Conservation (phyloP, 2,888 invertebrate genomes). For the Epistrophe eligans region DNA sequence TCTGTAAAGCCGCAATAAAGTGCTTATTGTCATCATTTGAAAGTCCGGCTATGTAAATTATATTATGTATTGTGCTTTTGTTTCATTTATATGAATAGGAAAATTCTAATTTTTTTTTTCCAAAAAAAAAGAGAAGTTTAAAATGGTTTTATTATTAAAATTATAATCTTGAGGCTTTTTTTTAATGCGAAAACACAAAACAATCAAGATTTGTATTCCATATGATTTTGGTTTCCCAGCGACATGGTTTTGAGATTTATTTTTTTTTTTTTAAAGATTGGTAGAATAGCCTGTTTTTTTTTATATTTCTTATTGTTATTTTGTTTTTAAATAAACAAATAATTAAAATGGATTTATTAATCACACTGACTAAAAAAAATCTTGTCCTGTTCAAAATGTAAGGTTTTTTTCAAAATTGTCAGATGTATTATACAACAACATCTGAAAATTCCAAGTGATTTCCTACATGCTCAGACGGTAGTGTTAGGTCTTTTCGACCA, state of each 20-base stretch:
- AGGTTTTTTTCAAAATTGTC: no score
- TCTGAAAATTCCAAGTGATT: no score
- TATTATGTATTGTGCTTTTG: not conserved
- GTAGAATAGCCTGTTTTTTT: not conserved
- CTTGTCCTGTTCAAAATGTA: no score
- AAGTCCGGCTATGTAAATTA: not conserved
- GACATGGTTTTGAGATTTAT: not conserved
- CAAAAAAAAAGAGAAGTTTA: conserved; percentile 16
- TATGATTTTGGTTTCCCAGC: not conserved
- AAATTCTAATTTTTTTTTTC: not conserved
- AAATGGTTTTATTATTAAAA: conserved; percentile 32
- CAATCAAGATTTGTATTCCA: not conserved
- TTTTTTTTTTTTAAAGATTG: not conserved
- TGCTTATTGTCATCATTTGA: not conserved
- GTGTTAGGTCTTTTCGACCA: no score
- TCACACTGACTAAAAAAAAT: no score
- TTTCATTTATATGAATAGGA: not conserved
- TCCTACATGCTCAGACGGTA: no score
- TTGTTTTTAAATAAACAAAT: no score
- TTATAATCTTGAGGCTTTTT: not conserved
- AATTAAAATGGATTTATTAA: no score
- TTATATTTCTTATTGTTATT: no score
- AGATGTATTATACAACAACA: no score
- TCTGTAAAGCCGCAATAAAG: not conserved
- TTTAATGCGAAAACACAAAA: not conserved